phyloP scores from a whole-genome alignment of 2,797 vertebrate genomes.

The Leptoclinus maculatus region DNA sequence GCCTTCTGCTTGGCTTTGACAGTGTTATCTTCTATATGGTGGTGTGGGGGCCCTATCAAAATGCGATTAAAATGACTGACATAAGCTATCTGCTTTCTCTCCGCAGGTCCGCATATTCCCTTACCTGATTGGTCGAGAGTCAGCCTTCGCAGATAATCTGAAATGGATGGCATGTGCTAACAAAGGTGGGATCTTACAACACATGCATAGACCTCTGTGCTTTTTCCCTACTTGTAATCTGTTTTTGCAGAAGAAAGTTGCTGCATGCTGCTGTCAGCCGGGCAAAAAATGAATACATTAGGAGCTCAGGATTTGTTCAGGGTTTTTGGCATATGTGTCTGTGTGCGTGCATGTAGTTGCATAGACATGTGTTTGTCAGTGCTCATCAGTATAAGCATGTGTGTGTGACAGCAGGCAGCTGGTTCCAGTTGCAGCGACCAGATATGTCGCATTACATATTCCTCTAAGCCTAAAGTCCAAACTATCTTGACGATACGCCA shows the following conservation, averaged over 20 bases:
- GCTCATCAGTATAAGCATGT: conserved; percentile 57
- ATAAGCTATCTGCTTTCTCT: conserved; percentile 67
- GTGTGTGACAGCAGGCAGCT: conserved; percentile 53
- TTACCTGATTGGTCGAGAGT: conserved; percentile 97
- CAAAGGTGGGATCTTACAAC: conserved; percentile 89
- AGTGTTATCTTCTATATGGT: conserved; percentile 60
- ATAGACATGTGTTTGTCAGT: conserved; percentile 45
- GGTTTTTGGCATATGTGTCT: conserved; percentile 26
- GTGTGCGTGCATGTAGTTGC: conserved; percentile 3
- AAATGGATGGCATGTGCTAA: conserved; percentile 99
- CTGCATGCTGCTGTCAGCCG: conserved; percentile 10
- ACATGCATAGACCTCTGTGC: not conserved
- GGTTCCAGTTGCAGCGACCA: conserved; percentile 57
- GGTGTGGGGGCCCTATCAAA: conserved; percentile 53
- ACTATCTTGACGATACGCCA: conserved; percentile 28
- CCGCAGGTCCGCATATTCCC: conserved; percentile 96
- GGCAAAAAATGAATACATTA: conserved; percentile 16
- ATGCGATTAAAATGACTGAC: conserved; percentile 77
- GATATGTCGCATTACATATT: conserved; percentile 62
- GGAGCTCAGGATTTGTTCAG: conserved; percentile 30
- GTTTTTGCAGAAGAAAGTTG: conserved; percentile 30
- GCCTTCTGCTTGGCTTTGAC: conserved; percentile 25
- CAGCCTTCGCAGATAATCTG: conserved; percentile 97
- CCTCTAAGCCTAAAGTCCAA: conserved; percentile 43
- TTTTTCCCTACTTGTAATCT: conserved; percentile 17